Conservation (phyloP, 2,888 invertebrate genomes). For the Caenorhabditis japonica region DNA sequence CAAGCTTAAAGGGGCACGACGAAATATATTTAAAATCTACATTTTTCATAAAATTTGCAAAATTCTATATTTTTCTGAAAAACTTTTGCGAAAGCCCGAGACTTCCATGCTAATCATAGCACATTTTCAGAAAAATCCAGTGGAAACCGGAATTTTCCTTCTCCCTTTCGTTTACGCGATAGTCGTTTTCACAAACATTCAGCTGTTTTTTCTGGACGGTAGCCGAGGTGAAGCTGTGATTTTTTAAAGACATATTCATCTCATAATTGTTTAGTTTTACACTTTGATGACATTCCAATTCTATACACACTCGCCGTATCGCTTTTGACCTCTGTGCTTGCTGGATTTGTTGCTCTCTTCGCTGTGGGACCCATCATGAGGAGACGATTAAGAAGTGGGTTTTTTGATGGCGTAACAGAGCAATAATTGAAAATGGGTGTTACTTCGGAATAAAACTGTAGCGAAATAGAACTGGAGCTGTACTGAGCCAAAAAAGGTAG, state of each 20-base stretch:
- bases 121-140: slow-evolving; percentile 56
- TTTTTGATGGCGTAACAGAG: no score
- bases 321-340: slow-evolving; percentile 82
- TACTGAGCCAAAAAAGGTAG: no score
- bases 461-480: no score
- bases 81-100: no score
- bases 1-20: no score
- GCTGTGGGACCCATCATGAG: slow-evolving; percentile 17
- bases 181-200: slow-evolving; percentile 90
- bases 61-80: no score
- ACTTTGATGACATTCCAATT: slow-evolving; percentile 89
- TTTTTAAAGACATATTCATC: no score
- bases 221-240: slow-evolving; percentile 81
- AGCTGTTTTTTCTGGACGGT: slow-evolving; percentile 93
- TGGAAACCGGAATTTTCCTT: slow-evolving; percentile 83
- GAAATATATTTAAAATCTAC: no score
- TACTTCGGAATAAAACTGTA: no score
- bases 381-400: slow-evolving; percentile 13
- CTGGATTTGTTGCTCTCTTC: slow-evolving; percentile 18
- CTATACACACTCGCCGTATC: slow-evolving; percentile 86
- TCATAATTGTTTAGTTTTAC: slow-evolving; percentile 82
- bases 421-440: no score
- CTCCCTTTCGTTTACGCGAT: slow-evolving; percentile 93
- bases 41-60: no score
- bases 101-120: neutral